A percentile compares a stretch with the other conserved stretches of the same genome.
Conservation (phyloP, 2,113 vertebrate genomes). For the Pterophyllum scalare region DNA sequence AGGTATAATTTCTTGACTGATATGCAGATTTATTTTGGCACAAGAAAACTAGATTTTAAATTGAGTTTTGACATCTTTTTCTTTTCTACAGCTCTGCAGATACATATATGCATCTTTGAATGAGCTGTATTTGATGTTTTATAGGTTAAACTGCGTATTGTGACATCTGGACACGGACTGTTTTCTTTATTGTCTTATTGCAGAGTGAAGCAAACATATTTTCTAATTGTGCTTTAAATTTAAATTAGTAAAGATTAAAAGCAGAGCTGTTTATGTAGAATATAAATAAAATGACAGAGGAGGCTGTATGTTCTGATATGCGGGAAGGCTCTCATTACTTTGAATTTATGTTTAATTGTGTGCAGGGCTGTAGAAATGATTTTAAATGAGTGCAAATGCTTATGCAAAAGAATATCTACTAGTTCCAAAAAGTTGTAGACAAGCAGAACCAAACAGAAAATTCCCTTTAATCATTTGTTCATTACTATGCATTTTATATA, state of each 20-base stretch:
- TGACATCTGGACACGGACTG: neutral
- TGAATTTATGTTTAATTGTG: neutral
- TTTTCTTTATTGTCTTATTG: neutral
- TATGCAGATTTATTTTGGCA: neutral
- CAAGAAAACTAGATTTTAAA: too few relatives aligned
- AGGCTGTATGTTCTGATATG: neutral
- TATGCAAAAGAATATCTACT: neutral
- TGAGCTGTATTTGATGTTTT: neutral
- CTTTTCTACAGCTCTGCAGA: too few relatives aligned
- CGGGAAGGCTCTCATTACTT: neutral
- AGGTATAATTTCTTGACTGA: neutral
- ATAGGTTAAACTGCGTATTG: neutral
- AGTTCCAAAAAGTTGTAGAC: neutral
- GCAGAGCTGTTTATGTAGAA: neutral
- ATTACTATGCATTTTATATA: neutral
- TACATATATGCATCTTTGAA: neutral
- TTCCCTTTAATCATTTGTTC: neutral
- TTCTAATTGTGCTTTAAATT: neutral
- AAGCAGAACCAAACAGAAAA: neutral
- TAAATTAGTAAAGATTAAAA: neutral
- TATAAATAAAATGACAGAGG: neutral
- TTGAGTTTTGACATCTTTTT: too few relatives aligned
- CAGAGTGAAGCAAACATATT: neutral
- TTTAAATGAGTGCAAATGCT: neutral
- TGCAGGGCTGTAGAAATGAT: neutral